These are phyloP conservation scores for Scatophagus argus DNA, from an alignment of 2,113 vertebrate genomes.

Conservation along the genomic window DNA sequence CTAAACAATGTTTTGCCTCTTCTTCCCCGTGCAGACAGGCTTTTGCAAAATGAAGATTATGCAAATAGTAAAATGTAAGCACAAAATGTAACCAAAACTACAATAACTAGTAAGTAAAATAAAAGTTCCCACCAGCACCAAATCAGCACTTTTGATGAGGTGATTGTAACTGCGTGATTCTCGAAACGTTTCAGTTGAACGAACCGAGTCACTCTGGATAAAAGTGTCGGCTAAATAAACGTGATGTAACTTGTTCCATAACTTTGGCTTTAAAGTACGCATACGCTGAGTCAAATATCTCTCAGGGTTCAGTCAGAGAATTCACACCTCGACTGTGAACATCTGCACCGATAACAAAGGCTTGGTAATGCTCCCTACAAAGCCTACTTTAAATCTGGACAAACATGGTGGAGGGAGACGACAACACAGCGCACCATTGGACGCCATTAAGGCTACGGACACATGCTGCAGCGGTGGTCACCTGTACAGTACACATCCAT, in stretches of 20 bases:
- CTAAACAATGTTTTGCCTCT: not conserved
- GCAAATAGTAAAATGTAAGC: not conserved
- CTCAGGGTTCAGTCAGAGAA: too few relatives aligned
- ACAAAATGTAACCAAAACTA: not conserved
- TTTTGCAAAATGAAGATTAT: not conserved
- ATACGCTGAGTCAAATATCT: not conserved
- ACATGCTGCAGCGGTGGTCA: not conserved
- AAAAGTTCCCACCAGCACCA: not conserved
- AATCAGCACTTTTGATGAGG: too few relatives aligned
- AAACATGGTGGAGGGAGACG: not conserved
- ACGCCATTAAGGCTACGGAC: not conserved
- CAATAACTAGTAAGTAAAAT: not conserved
- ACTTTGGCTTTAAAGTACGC: slow-evolving; percentile 6
- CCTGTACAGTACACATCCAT: not conserved
- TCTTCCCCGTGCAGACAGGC: not conserved
- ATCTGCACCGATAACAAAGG: not conserved
- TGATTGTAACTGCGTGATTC: too few relatives aligned
- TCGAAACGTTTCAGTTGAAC: not conserved
- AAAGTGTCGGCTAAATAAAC: not conserved
- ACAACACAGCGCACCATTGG: not conserved
- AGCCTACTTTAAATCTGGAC: not conserved
- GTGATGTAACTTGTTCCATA: not conserved
- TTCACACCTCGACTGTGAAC: not conserved
- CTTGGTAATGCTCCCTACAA: slow-evolving; percentile 2
- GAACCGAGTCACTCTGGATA: not conserved